A percentile compares a stretch with the other conserved stretches of the same genome.
Conservation (phyloP, 1,140 invertebrate genomes). For the Wiebesia pumilae region DNA sequence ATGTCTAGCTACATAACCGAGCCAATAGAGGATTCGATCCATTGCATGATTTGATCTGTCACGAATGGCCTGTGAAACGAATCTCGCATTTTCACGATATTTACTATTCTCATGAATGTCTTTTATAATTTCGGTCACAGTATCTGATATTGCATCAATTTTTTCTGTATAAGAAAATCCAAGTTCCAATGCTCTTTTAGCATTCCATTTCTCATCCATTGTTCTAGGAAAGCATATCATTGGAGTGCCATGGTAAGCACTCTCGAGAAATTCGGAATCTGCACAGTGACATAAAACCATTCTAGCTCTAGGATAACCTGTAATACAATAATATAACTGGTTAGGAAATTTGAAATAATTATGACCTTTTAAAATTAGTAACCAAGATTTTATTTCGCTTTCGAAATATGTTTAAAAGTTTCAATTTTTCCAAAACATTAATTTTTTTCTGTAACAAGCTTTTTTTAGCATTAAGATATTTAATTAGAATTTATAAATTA, state of each 20-base stretch:
- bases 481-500: not conserved
- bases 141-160: conserved; percentile 55
- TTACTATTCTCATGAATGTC: conserved; percentile 60
- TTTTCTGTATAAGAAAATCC: conserved; percentile 63
- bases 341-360: not conserved
- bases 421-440: not conserved
- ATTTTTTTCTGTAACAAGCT: too few relatives aligned
- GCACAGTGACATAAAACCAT: conserved; percentile 68
- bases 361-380: not conserved
- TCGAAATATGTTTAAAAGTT: too few relatives aligned
- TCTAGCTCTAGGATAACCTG: conserved; percentile 68
- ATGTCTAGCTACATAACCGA: conserved; percentile 65
- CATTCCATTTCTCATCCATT: conserved; percentile 63
- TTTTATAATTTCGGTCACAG: conserved; percentile 54
- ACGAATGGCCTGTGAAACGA: conserved; percentile 66
- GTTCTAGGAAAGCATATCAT: conserved; percentile 69
- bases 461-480: not conserved
- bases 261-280: conserved; percentile 69
- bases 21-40: conserved; percentile 69
- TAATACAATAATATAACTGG: conserved; percentile 34
- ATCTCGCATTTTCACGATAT: conserved; percentile 66
- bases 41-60: conserved; percentile 68
- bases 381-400: not conserved
- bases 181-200: conserved; percentile 61
- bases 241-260: conserved; percentile 69